Evolutionary conservation across 2,888 invertebrate genomes (phyloP), one percentile per base, ranked within the genome.

Genomic region (Tetheella fluctuosa): DNA sequence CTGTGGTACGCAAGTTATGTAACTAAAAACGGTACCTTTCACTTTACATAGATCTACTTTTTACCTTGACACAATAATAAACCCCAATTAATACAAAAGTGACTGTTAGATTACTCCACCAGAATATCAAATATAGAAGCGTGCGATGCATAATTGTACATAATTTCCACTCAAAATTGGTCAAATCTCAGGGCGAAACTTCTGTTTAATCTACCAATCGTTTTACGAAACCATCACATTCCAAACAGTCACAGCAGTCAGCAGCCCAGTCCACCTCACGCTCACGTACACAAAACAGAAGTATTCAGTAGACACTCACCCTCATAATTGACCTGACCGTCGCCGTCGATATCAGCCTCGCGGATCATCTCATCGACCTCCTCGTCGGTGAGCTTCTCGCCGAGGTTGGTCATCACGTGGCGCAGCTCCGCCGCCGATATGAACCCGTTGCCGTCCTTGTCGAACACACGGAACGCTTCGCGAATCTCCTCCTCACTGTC

Each of bases 371-470:
- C 99, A 92, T 99, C 99, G 80, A 99, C 99, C 93, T 99, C 99
- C 93, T 99, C 99, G 94, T 99, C 99, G 86, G 99, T 99, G 89
- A 99, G 95, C 94, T 99, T 99, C 94, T 99, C 99, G 68, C 99
- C 99, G 83, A 99, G 96, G 95, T 99, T 99, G 94, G 99, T 99
- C 99, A 99, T 99, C 74, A 99, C 99, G 94, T 99, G 99, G 94
- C 99, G 97, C 89, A 99, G 95, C 94, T 99, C 99, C 74, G 99
- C 98, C 80, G 98, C 98, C 74, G 98, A 98, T 94, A 99, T 99
- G 95, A 99, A 99, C 81, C 99, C 99, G 92, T 99, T 99, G 90
- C 99, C 99, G 94, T 99, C 99, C 94, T 99, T 99, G 95, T 99
- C 99, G 94, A 99, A 99, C 81, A 98, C 99, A 94, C 99, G 96